A percentile compares a stretch with the other conserved stretches of the same genome.
These are phyloP conservation scores for Heliconius melpomene DNA, from an alignment of 1,140 invertebrate species.

Conservation along the genomic window DNA sequence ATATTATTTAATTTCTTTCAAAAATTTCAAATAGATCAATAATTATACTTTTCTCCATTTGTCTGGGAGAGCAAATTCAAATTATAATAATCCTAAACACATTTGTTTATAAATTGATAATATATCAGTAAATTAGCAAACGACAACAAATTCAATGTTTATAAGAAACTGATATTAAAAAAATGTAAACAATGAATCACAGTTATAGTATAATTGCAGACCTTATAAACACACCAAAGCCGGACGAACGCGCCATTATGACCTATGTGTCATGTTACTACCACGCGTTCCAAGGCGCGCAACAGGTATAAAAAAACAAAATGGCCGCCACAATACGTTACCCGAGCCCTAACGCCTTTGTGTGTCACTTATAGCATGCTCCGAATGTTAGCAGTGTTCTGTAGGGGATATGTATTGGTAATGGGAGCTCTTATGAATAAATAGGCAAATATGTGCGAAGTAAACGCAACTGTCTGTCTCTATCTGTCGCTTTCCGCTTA, in stretches of 20 bases:
- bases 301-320: constrained; percentile 88
- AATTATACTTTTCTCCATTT: background rate
- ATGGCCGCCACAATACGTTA: constrained; percentile 55
- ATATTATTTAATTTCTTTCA: background rate
- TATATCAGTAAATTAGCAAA: background rate
- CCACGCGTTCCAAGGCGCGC: constrained; percentile 98
- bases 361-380: constrained; percentile 78
- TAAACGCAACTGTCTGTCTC: constrained; percentile 25
- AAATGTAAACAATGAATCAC: constrained; percentile 39
- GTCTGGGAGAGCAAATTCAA: background rate
- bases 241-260: constrained; percentile 98
- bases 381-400: constrained; percentile 45
- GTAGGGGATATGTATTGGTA: constrained; percentile 36
- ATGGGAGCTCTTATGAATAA: constrained; percentile 26
- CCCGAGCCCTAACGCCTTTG: constrained; percentile 68
- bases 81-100: background rate
- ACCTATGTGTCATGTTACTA: constrained; percentile 99
- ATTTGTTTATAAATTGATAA: background rate
- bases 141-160: background rate
- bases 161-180: constrained; percentile 7
- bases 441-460: constrained; percentile 7
- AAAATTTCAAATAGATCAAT: background rate
- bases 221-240: constrained; percentile 98
- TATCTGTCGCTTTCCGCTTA: constrained; percentile 37
- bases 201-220: constrained; percentile 84